A percentile compares a stretch with the other conserved stretches of the same genome.
Evolutionary conservation across 2,888 invertebrate genomes (phyloP).

Genomic region (Anorthoa munda): DNA sequence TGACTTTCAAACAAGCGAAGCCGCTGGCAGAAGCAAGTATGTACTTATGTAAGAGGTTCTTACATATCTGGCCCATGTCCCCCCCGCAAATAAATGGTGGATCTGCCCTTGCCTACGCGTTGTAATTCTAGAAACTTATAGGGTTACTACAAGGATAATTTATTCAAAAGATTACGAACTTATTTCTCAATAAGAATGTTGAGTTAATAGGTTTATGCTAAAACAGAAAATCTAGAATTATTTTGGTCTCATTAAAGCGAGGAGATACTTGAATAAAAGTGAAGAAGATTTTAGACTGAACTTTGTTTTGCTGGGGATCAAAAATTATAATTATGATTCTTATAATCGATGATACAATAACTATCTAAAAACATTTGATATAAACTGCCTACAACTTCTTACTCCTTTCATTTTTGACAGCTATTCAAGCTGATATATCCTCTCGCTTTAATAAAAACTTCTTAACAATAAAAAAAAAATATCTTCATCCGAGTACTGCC

Average conservation of each 20-base stretch:
- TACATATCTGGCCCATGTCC: no score
- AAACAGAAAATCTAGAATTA: slow-evolving; percentile 26
- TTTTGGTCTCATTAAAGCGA: slow-evolving; percentile 57
- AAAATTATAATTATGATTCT: no score
- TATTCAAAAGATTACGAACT: slow-evolving; percentile 38
- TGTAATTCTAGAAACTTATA: slow-evolving; percentile 22
- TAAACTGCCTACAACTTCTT: background rate
- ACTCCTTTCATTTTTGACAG: no score
- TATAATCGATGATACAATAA: no score
- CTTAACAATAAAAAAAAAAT: slow-evolving; percentile 4
- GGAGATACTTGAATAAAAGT: slow-evolving; percentile 5
- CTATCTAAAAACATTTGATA: no score
- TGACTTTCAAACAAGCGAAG: no score
- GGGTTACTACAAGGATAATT: slow-evolving; percentile 28
- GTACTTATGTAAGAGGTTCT: no score
- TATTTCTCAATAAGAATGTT: slow-evolving; percentile 32
- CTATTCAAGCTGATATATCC: background rate
- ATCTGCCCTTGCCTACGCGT: background rate
- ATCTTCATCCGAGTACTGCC: background rate
- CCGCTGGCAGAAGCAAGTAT: no score
- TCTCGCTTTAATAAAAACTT: slow-evolving; percentile 54
- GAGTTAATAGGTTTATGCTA: slow-evolving; percentile 10
- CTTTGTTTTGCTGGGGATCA: background rate
- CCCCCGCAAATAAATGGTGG: no score
- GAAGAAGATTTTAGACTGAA: background rate